A percentile compares a stretch with the other conserved stretches of the same genome.
These are phyloP conservation scores for Rhagophthalmus giganteus DNA, from an alignment of 2,888 invertebrate genomes.

Conservation along the genomic window DNA sequence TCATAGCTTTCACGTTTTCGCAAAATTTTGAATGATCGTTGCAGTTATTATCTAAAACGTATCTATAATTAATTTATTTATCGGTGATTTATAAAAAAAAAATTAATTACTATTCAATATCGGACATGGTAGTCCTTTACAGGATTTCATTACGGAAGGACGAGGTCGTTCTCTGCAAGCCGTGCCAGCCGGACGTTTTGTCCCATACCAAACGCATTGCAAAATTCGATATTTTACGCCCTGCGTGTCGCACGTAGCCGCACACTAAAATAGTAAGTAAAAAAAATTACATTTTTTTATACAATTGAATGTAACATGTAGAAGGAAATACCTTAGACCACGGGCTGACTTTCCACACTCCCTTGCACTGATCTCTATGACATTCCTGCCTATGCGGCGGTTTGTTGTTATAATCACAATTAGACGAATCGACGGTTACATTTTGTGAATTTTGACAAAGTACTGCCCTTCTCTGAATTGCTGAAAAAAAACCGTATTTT, in stretches of 20 bases:
- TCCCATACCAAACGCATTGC: slow-evolving; percentile 91
- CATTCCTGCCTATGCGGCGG: slow-evolving; percentile 83
- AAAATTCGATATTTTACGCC: slow-evolving; percentile 88
- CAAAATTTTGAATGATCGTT: slow-evolving; percentile 83
- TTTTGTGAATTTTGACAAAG: slow-evolving; percentile 59
- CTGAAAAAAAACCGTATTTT: slow-evolving; percentile 49
- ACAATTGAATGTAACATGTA: too few relatives aligned
- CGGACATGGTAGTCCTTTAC: slow-evolving; percentile 71
- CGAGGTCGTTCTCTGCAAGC: slow-evolving; percentile 78
- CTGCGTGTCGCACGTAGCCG: slow-evolving; percentile 77
- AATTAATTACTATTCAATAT: slow-evolving; percentile 55
- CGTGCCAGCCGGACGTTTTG: slow-evolving; percentile 79
- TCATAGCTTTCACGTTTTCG: slow-evolving; percentile 83
- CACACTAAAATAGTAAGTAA: slow-evolving; percentile 66
- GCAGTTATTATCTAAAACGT: slow-evolving; percentile 66
- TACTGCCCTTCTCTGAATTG: slow-evolving; percentile 73
- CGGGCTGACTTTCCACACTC: slow-evolving; percentile 86
- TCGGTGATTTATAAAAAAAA: not conserved
- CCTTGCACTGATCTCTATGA: slow-evolving; percentile 79
- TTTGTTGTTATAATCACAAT: slow-evolving; percentile 72
- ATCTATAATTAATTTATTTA: not conserved
- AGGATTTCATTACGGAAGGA: slow-evolving; percentile 77
- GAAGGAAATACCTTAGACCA: slow-evolving; percentile 96
- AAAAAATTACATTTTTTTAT: not conserved
- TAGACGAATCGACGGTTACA: slow-evolving; percentile 50